Evolutionary conservation across 2,797 vertebrate species (phyloP).

Genomic region (Pseudocheirus occidentalis): DNA sequence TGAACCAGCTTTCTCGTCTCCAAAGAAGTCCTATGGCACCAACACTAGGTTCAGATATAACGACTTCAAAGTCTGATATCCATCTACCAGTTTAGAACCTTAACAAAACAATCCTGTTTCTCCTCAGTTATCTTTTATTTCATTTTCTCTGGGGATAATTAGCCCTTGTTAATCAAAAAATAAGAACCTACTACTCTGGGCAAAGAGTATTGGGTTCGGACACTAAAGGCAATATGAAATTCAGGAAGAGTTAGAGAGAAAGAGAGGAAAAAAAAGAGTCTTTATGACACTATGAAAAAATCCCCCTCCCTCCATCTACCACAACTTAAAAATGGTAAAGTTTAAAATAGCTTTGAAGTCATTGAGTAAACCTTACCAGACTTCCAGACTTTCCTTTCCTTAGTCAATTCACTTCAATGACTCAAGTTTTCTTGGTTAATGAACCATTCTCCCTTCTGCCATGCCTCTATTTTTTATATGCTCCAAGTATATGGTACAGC

Average conservation of each 20-base stretch:
- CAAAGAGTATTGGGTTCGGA: not conserved
- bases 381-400: not conserved
- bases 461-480: not conserved
- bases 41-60: not conserved
- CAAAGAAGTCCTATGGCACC: not conserved
- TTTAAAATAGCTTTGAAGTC: not conserved
- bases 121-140: not conserved
- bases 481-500: not conserved
- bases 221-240: not conserved
- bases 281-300: not conserved
- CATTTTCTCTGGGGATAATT: not conserved
- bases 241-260: not conserved
- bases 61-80: not conserved
- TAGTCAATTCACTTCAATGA: not conserved
- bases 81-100: not conserved
- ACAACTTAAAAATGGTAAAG: not conserved
- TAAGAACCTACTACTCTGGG: not conserved
- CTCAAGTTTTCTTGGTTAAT: conserved; percentile 7
- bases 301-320: not conserved
- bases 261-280: not conserved
- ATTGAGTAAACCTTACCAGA: not conserved
- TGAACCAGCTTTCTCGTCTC: not conserved
- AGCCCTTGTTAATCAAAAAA: not conserved
- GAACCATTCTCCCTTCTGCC: not conserved
- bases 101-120: not conserved